Evolutionary conservation across 2,113 vertebrate species (phyloP).

Genomic region (Ctenodactylus gundi): DNA sequence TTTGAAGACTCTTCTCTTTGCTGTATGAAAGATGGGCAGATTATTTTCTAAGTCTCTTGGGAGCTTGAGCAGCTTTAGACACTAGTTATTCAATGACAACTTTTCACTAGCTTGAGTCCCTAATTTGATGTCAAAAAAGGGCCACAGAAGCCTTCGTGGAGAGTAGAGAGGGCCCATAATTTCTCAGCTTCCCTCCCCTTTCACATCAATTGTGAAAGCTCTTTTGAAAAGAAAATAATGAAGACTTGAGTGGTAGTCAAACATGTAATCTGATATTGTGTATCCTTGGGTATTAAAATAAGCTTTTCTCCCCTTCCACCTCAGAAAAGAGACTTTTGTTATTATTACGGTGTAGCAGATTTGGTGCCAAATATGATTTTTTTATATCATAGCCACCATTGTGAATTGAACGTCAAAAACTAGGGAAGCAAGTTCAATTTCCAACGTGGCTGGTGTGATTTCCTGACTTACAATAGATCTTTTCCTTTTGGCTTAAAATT

Average conservation of each 20-base stretch:
- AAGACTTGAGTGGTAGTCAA: slow-evolving; percentile 51
- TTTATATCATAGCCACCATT: slow-evolving; percentile 32
- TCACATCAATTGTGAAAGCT: slow-evolving; percentile 34
- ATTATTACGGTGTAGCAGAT: slow-evolving; percentile 46
- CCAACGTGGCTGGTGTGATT: slow-evolving; percentile 22
- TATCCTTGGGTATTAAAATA: slow-evolving; percentile 42
- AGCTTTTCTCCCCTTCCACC: not conserved
- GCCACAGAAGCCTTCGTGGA: not conserved
- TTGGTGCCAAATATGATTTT: slow-evolving; percentile 52
- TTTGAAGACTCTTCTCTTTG: not conserved
- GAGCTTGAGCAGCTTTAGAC: not conserved
- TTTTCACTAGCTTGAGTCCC: slow-evolving; percentile 32
- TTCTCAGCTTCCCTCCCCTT: slow-evolving; percentile 30
- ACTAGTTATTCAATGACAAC: slow-evolving; percentile 21
- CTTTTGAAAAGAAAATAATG: slow-evolving; percentile 52
- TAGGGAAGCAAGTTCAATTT: slow-evolving; percentile 57
- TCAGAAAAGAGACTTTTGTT: slow-evolving; percentile 45
- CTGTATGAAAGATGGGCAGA: not conserved
- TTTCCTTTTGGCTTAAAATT: slow-evolving; percentile 63
- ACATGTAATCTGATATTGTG: slow-evolving; percentile 23
- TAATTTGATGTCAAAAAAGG: slow-evolving; percentile 31
- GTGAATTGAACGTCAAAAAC: slow-evolving; percentile 64
- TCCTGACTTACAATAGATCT: slow-evolving; percentile 62
- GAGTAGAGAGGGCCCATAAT: not conserved
- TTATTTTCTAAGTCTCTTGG: not conserved